Evolutionary conservation across 2,113 vertebrate genomes (phyloP).

Genomic region (Stigmatopora nigra): DNA sequence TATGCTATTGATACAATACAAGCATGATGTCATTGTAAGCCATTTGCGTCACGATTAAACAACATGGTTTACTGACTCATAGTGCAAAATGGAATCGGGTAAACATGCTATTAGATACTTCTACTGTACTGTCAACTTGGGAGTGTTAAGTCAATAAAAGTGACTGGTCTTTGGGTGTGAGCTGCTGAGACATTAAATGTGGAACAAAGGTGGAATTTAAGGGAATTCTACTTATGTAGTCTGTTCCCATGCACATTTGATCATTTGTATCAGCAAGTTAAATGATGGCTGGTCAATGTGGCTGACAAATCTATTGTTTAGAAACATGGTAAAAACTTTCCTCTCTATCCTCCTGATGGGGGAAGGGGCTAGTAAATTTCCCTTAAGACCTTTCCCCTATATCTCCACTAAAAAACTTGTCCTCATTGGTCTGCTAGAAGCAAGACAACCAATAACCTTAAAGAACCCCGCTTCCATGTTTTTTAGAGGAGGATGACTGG

Average conservation of each 20-base stretch:
- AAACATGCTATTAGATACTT: neutral
- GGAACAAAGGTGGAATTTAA: neutral
- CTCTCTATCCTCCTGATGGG: conserved; percentile 11
- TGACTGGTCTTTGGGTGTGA: neutral
- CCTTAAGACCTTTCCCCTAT: conserved; percentile 66
- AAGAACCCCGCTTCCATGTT: conserved; percentile 16
- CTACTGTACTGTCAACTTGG: neutral
- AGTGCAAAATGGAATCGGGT: neutral
- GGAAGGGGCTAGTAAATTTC: conserved; percentile 44
- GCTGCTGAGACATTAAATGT: conserved; percentile 5
- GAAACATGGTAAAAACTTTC: conserved; percentile 34
- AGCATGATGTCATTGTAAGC: neutral
- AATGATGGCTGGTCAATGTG: neutral
- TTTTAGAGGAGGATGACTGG: conserved; percentile 15
- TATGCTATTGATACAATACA: too few relatives aligned
- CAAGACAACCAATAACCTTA: conserved; percentile 49
- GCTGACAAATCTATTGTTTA: neutral
- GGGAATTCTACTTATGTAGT: too few relatives aligned
- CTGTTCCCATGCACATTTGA: too few relatives aligned
- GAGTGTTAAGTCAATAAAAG: neutral
- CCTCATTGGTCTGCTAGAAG: conserved; percentile 43
- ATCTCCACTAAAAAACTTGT: conserved; percentile 21
- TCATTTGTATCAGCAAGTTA: neutral
- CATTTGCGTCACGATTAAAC: neutral
- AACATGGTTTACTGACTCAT: neutral